Evolutionary conservation across 35 echinoderm and acorn worm species (phyloP), one percentile per base, ranked within the genome.

Genomic region (Acanthaster planci): DNA sequence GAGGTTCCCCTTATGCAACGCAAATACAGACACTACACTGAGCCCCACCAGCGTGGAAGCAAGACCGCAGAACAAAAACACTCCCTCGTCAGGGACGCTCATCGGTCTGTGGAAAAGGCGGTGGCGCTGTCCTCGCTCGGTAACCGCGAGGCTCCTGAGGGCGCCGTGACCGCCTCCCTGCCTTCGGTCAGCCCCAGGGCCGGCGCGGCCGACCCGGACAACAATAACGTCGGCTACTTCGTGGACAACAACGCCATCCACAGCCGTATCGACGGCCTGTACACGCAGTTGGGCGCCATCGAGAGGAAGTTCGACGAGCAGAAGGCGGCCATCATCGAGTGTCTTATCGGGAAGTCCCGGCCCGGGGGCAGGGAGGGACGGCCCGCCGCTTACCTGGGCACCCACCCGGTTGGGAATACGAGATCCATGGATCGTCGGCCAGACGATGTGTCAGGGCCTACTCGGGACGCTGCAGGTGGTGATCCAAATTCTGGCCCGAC

Each of bases 291-390:
- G 3, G 89, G 78, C 10, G 80, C 44, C 19, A 91, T 95, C 37
- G 88, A 95, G 80, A 86, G 72, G 19, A 91, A 83, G 58, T 95
- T 95, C 76, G 93, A 95, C 34, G 93, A 87, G 76, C 90, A 95
- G 37, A 83, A 84, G 67, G 79, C 60, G 31, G 88, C 87, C 30
- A 95, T 95, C 17, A 95, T 95, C 59, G 84, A 95, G 38, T 53
- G 53, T 36, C 81, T 83, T 19, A 51, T 83, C 2, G 81, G 81
- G 2, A 83, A 83, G 56, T 1, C 55, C 7, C 51, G 38, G 5
- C 16, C 81, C 23, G 27, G 9, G 0, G 9, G 64, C 34, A 34
- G 2, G 64, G 64, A 72, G 14, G n/a, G 18, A 34, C 51, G 21
- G 37, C 81, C 53, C 39, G 52, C 37, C 23, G 51, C 37, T 21